Conservation (phyloP, 2,113 vertebrate genomes). For the Bucco capensis region DNA sequence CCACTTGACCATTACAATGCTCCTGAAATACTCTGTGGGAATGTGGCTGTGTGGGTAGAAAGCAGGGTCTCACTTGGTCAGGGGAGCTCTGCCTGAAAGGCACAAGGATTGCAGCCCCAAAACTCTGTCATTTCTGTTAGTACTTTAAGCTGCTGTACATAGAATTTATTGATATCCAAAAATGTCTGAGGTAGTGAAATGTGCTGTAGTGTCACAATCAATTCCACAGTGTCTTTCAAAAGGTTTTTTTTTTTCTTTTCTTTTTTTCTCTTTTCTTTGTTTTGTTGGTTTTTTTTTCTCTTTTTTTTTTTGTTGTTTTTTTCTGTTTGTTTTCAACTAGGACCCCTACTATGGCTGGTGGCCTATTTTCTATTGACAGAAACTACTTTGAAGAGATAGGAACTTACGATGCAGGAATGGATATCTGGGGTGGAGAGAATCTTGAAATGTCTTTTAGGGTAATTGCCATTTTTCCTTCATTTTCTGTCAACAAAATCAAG, state of each 20-base stretch:
- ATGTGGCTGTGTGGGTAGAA: not conserved
- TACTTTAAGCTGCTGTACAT: too few species aligned
- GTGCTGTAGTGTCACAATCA: constrained; percentile 54
- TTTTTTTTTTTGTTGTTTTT: constrained; percentile 28
- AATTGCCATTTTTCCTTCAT: constrained; percentile 76
- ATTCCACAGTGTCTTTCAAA: constrained; percentile 70
- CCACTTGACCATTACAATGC: not conserved
- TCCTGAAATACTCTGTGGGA: not conserved
- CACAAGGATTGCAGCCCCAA: not conserved
- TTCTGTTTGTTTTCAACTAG: constrained; percentile 78
- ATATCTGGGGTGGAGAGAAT: constrained; percentile 99
- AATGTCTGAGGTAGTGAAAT: constrained; percentile 51
- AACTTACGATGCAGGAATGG: constrained; percentile 98
- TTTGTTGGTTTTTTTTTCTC: constrained; percentile 53
- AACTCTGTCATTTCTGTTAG: not conserved
- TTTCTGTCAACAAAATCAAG: constrained; percentile 33
- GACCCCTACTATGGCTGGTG: constrained; percentile 98
- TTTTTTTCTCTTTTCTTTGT: constrained; percentile 49
- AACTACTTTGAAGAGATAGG: constrained; percentile 98
- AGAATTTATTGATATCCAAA: not conserved
- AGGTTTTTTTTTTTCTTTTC: constrained; percentile 56
- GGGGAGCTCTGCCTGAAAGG: not conserved
- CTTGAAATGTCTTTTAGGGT: constrained; percentile 99
- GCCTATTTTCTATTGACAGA: constrained; percentile 96
- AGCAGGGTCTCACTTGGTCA: not conserved